These are phyloP conservation scores for Physella acuta DNA, from an alignment of 1,140 invertebrate genomes.

Conservation along the genomic window DNA sequence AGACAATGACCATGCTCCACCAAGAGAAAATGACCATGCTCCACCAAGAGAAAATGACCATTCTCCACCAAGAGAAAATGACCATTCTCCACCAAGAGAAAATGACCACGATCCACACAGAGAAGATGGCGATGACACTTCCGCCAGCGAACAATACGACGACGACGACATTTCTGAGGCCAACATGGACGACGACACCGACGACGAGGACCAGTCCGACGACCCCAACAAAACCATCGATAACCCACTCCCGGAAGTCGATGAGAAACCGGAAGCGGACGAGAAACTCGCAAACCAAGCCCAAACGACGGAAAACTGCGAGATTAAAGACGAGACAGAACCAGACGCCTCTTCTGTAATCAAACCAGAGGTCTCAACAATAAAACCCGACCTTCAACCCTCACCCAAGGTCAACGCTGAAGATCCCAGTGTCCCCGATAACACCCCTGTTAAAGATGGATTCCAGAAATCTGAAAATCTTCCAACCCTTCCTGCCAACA, in stretches of 20 bases:
- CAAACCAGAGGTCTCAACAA: no score
- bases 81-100: no score
- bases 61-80: neutral
- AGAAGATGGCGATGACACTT: constrained; percentile 1
- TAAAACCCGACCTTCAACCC: no score
- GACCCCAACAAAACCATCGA: constrained; percentile 3
- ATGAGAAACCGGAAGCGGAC: neutral
- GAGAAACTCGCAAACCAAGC: neutral
- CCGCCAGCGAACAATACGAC: neutral
- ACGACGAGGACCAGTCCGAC: neutral
- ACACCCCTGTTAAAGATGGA: no score
- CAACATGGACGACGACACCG: constrained; percentile 3
- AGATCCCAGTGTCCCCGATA: no score
- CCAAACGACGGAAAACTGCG: no score
- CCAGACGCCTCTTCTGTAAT: no score
- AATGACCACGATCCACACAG: neutral
- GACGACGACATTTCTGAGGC: neutral
- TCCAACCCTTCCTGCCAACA: no score
- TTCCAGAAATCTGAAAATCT: no score
- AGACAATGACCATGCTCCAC: neutral
- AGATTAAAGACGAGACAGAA: no score
- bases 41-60: constrained; percentile 1
- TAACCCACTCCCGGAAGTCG: neutral
- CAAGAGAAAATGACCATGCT: neutral
- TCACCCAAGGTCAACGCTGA: no score